Evolutionary conservation across 1,140 invertebrate species (phyloP).

Genomic region (Drosophila melanogaster): DNA sequence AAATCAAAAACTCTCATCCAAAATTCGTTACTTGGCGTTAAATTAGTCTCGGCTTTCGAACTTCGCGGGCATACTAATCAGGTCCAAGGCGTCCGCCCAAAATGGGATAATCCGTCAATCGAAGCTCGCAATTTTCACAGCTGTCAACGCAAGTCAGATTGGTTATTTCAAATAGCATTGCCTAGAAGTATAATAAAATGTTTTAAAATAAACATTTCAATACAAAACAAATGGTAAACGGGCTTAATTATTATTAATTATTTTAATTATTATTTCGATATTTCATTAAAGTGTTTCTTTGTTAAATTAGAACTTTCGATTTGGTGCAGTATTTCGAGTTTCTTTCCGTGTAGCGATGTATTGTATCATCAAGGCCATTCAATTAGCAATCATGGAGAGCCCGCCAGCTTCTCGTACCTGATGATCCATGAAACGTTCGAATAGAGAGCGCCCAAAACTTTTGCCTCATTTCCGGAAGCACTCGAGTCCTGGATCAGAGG

Average conservation of each 20-base stretch:
- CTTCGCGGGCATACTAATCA: constrained; percentile 26
- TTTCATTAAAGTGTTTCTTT: no score
- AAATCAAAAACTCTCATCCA: constrained; percentile 53
- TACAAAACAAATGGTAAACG: no score
- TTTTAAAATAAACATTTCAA: neutral
- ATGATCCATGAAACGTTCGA: constrained; percentile 24
- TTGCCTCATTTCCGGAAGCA: constrained; percentile 12
- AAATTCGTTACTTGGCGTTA: constrained; percentile 64
- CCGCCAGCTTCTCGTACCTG: constrained; percentile 9
- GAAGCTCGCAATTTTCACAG: constrained; percentile 28
- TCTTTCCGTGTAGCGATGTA: no score
- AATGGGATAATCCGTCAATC: constrained; percentile 46
- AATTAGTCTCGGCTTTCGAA: constrained; percentile 45
- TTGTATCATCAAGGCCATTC: constrained; percentile 7
- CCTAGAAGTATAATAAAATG: neutral
- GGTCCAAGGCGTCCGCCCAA: constrained; percentile 6
- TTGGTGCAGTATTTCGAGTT: no score
- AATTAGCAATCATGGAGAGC: constrained; percentile 21
- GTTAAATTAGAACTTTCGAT: no score
- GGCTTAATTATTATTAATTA: no score
- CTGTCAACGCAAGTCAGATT: constrained; percentile 14
- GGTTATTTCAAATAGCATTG: neutral
- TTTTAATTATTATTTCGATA: no score
- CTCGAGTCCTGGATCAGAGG: constrained; percentile 1
- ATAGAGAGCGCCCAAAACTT: neutral